These are phyloP conservation scores for Plebejus argus DNA, from an alignment of 2,888 invertebrate genomes.

Conservation along the genomic window DNA sequence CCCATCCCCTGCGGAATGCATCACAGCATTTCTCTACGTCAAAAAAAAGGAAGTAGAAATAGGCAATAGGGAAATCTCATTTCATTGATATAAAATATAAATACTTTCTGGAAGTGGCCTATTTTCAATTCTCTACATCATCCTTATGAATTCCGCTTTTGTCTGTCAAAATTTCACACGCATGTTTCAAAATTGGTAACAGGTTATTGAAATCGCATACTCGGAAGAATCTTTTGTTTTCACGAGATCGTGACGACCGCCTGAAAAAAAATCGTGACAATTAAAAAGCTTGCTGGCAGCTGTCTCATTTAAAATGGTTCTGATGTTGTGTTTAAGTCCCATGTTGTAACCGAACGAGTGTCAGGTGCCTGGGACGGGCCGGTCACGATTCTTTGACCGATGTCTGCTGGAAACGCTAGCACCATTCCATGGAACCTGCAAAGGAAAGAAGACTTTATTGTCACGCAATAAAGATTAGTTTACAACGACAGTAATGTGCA, in stretches of 20 bases:
- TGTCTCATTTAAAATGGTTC: constrained; percentile 60
- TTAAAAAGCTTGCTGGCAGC: constrained; percentile 41
- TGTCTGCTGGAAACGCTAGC: constrained; percentile 66
- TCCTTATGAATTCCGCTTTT: not conserved
- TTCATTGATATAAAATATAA: not conserved
- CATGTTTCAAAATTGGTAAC: not conserved
- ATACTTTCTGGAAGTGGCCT: not conserved
- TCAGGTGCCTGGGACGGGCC: constrained; percentile 76
- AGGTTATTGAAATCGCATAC: not conserved
- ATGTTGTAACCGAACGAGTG: constrained; percentile 63
- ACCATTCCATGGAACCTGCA: constrained; percentile 44
- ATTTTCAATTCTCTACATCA: not conserved
- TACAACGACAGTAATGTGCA: constrained; percentile 40
- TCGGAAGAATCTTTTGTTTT: constrained; percentile 2
- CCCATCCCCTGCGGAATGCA: too few species aligned
- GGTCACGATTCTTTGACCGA: constrained; percentile 79
- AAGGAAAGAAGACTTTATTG: constrained; percentile 48
- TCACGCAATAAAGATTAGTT: constrained; percentile 38
- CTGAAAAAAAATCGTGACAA: constrained; percentile 19
- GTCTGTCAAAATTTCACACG: not conserved
- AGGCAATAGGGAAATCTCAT: too few species aligned
- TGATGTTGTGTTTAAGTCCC: constrained; percentile 61
- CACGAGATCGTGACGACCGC: not conserved
- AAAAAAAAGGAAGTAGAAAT: too few species aligned
- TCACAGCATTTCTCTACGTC: too few species aligned